These are phyloP conservation scores for Xanthostigma xanthostigma DNA, from an alignment of 2,888 invertebrate species.

Conservation along the genomic window DNA sequence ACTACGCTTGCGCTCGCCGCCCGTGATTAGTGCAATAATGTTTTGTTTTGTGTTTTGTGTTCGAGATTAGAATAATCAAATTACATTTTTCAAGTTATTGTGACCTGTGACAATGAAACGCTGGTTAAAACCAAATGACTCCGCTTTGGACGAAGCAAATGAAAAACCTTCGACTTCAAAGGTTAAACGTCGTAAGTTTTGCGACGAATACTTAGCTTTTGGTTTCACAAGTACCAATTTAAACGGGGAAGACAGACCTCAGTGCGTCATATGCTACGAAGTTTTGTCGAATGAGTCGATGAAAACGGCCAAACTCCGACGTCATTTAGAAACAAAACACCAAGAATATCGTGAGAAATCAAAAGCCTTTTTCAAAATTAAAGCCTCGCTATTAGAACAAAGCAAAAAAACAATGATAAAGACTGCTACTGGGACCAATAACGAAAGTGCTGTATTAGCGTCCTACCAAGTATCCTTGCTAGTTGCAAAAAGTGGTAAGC, in stretches of 20 bases:
- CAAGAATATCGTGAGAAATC: conserved; percentile 9
- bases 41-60: too few relatives aligned
- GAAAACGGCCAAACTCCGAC: conserved; percentile 10
- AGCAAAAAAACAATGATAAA: conserved; percentile 8
- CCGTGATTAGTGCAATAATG: too few relatives aligned
- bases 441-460: not conserved
- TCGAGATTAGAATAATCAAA: too few relatives aligned
- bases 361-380: conserved; percentile 9
- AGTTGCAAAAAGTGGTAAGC: too few relatives aligned
- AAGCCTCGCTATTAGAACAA: conserved; percentile 9
- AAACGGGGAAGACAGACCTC: conserved; percentile 12
- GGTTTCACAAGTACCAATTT: conserved; percentile 13
- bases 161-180: too few relatives aligned
- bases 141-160: too few relatives aligned
- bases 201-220: conserved; percentile 12
- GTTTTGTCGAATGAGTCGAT: conserved; percentile 11
- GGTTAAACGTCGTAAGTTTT: too few relatives aligned
- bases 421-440: conserved; percentile 6
- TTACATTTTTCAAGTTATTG: too few relatives aligned
- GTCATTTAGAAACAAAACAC: conserved; percentile 10
- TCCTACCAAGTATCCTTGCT: not conserved
- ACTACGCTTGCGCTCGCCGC: too few relatives aligned
- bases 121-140: too few relatives aligned
- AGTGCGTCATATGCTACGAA: conserved; percentile 14
- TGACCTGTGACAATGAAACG: too few relatives aligned